Evolutionary conservation across 2,888 invertebrate species (phyloP), one percentile per base, ranked within the genome.

Genomic region (Erannis defoliaria): DNA sequence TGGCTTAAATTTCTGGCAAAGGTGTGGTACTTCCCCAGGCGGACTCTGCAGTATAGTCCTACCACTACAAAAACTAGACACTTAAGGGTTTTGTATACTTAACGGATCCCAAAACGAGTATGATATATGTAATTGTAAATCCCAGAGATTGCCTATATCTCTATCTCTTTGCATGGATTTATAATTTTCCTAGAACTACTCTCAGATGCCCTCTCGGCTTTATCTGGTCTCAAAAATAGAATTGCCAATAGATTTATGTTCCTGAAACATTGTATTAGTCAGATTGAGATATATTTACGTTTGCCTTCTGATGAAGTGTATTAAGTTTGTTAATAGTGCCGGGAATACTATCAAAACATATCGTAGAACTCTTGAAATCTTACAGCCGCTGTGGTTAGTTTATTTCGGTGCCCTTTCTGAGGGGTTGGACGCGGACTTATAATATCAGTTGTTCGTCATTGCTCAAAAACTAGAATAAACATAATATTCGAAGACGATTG

Each of bases 201-300:
- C 35, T 23, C 33, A 2, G 46, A 46, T 31, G 2, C 45, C 35
- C 16, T 37, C 18, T 42, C 33, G 19, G 23, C 14, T 43, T 49
- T 18, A 35, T 31, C 35, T 18, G 35, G 1, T 21, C 16, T 53
- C 48, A 35, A 40, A 55, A 62, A 62, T 62, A 62, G 62, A 51
- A 50, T 5, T 48, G 51, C 56, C 56, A 53, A 62, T 53, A 51
- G 26, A 62, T 62, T 62, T 56, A 56, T 62, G 46, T 56, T 16
- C 62, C 19, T 42, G 54, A 43, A 35, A 61, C 51, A 51, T 45
- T 55, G 51, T 55, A 55, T 42, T 46, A 26, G 57, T 45, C 46
- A 49, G 35, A 43, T 55, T 49, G 29, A 48, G 40, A 43, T 10
- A 45, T 57, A 42, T 62, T 62, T 62, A 62, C 42, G 18, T 50